Conservation (phyloP, 2,113 vertebrate genomes). For the Verasper variegatus region DNA sequence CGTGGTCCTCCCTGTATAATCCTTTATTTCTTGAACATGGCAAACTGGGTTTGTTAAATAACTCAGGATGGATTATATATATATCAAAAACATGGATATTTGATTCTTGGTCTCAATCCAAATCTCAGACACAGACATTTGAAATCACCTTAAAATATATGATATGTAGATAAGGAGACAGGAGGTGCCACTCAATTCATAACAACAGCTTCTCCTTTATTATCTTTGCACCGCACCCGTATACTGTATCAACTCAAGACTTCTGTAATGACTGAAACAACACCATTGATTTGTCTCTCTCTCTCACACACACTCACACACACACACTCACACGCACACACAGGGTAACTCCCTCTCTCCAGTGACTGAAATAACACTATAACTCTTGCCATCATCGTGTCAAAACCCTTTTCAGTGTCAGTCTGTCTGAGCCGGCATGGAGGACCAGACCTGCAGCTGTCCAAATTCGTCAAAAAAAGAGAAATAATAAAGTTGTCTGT, state of each 20-base stretch:
- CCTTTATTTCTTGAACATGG: no score
- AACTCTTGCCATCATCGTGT: slow-evolving; percentile 70
- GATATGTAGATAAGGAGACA: slow-evolving; percentile 5
- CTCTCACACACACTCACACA: not conserved
- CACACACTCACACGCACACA: slow-evolving; percentile 2
- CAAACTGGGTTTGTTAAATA: no score
- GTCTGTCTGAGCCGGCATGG: slow-evolving; percentile 49
- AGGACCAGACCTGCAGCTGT: slow-evolving; percentile 73
- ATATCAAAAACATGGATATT: no score
- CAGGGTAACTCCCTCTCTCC: slow-evolving; percentile 50
- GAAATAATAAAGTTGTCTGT: slow-evolving; percentile 42
- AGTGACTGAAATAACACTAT: slow-evolving; percentile 77
- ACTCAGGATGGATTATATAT: no score
- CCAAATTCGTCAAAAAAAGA: slow-evolving; percentile 55
- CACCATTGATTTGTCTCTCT: slow-evolving; percentile 49
- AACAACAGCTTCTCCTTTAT: slow-evolving; percentile 20
- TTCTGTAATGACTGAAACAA: slow-evolving; percentile 52
- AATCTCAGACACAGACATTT: not conserved
- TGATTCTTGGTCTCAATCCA: no score
- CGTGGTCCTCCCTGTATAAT: no score
- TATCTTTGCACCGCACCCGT: slow-evolving; percentile 38
- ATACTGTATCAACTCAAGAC: slow-evolving; percentile 24
- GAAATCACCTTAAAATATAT: not conserved
- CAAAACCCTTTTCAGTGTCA: slow-evolving; percentile 67
- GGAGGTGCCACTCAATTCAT: slow-evolving; percentile 11